Percentiles rank a stretch among this genome's conserved stretches.
These are phyloP conservation scores for Caranx melampygus DNA, from an alignment of 2,113 vertebrate genomes.

Conservation along the genomic window DNA sequence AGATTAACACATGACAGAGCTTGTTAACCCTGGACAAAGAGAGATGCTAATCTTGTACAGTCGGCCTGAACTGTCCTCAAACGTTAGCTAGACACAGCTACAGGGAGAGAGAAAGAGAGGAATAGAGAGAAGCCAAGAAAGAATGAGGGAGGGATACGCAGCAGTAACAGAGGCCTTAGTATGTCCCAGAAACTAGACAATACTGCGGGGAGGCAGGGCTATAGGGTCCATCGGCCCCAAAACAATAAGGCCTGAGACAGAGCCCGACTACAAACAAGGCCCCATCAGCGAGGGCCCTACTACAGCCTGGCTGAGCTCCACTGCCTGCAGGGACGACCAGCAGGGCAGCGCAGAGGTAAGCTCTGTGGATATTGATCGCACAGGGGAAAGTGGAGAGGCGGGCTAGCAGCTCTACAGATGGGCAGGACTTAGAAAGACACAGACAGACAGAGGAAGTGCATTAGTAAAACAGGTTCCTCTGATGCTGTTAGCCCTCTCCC, in stretches of 20 bases:
- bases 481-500: conserved; percentile 67
- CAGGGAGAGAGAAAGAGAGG: background rate
- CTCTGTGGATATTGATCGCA: conserved; percentile 71
- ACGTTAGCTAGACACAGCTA: conserved; percentile 31
- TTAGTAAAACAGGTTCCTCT: conserved; percentile 68
- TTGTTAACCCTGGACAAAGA: conserved; percentile 85
- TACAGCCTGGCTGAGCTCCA: conserved; percentile 50
- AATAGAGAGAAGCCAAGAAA: conserved; percentile 29
- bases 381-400: conserved; percentile 58
- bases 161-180: conserved; percentile 50
- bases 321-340: conserved; percentile 58
- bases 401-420: conserved; percentile 62
- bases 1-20: conserved; percentile 84
- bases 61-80: conserved; percentile 59
- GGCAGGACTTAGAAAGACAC: conserved; percentile 30
- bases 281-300: conserved; percentile 17
- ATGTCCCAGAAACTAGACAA: conserved; percentile 75
- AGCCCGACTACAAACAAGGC: conserved; percentile 43
- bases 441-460: conserved; percentile 70
- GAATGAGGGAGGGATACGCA: conserved; percentile 41
- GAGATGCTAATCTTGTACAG: conserved; percentile 81
- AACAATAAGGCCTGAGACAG: conserved; percentile 62
- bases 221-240: conserved; percentile 33
- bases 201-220: conserved; percentile 40
- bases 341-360: conserved; percentile 44